Conservation (phyloP, 2,888 invertebrate genomes). For the Clivina fossor region DNA sequence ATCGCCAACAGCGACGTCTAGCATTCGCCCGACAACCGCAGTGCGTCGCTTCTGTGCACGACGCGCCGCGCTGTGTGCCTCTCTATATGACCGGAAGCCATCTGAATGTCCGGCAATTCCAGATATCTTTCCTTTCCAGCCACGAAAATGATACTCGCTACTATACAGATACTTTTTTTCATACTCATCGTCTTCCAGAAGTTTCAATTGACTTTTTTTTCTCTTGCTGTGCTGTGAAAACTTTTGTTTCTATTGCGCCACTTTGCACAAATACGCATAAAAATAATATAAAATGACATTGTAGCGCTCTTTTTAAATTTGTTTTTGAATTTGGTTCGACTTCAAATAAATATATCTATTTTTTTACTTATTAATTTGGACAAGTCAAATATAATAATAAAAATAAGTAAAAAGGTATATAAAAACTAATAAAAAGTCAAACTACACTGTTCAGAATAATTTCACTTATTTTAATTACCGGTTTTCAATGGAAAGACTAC, state of each 20-base stretch:
- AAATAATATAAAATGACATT: not conserved
- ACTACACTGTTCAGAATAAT: too few species aligned
- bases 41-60: constrained; percentile 20
- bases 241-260: too few species aligned
- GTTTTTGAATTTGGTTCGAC: not conserved
- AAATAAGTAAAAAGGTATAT: not conserved
- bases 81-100: constrained; percentile 33
- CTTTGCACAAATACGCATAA: too few species aligned
- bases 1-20: constrained; percentile 32
- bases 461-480: too few species aligned
- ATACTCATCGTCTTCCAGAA: constrained; percentile 10
- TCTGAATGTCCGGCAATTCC: constrained; percentile 33
- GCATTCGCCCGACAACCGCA: constrained; percentile 27
- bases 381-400: not conserved
- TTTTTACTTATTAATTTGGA: not conserved
- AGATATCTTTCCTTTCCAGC: constrained; percentile 30
- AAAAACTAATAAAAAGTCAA: too few species aligned
- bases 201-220: constrained; percentile 20
- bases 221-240: constrained; percentile 10
- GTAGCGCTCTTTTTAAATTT: not conserved
- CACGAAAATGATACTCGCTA: constrained; percentile 13
- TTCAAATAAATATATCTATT: not conserved
- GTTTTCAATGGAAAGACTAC: too few species aligned
- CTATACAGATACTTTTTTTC: constrained; percentile 6
- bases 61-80: too few species aligned